These are phyloP conservation scores for Trichoplusia ni DNA, from an alignment of 1,140 invertebrate species.

Conservation along the genomic window DNA sequence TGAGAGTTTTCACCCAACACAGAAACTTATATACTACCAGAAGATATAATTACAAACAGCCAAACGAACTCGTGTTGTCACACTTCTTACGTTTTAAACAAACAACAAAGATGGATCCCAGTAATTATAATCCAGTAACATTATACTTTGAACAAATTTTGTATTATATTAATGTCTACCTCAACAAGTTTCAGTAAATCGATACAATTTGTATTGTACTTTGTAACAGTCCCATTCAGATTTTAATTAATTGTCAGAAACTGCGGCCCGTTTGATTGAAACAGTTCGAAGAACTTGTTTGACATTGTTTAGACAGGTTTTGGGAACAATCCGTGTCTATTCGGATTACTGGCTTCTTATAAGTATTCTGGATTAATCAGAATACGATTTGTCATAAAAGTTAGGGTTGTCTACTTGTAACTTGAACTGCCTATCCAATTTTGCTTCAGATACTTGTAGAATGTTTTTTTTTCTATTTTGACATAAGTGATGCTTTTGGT, in stretches of 20 bases:
- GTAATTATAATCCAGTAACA: conserved; percentile 1
- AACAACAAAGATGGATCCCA: not conserved
- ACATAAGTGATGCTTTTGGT: too few relatives aligned
- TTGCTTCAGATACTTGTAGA: too few relatives aligned
- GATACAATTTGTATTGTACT: conserved; percentile 53
- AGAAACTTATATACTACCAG: not conserved
- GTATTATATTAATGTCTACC: conserved; percentile 32
- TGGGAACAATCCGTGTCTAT: conserved; percentile 39
- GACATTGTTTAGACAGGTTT: conserved; percentile 65
- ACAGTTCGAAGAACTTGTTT: conserved; percentile 59
- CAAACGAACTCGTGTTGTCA: not conserved
- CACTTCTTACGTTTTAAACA: not conserved
- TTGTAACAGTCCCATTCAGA: conserved; percentile 55
- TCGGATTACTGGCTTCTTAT: conserved; percentile 41
- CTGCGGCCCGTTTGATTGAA: conserved; percentile 57
- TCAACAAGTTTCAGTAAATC: conserved; percentile 47
- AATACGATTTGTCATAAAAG: conserved; percentile 27
- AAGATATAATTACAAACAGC: not conserved
- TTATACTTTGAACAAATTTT: conserved; percentile 3
- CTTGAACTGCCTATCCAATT: conserved; percentile 3
- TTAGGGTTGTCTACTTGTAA: conserved; percentile 19
- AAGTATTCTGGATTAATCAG: conserved; percentile 35
- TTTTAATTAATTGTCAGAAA: conserved; percentile 68
- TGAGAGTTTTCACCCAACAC: too few relatives aligned
- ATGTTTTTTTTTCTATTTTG: too few relatives aligned